These are phyloP conservation scores for Pyrrhia umbra DNA, from an alignment of 2,888 invertebrate genomes.

Conservation along the genomic window DNA sequence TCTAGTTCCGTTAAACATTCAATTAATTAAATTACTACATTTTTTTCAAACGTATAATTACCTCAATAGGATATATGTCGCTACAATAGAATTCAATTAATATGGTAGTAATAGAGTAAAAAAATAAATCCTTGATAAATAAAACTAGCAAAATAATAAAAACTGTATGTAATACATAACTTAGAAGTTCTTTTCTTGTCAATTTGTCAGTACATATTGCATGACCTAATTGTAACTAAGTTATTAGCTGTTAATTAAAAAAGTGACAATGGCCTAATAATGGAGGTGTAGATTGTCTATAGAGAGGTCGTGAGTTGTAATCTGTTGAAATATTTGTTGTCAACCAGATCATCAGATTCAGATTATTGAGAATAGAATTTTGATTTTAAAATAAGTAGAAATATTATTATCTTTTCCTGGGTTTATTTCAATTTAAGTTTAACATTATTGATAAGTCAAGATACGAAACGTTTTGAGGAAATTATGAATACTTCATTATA, in stretches of 20 bases:
- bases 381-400: neutral
- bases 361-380: neutral
- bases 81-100: constrained; percentile 52
- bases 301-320: constrained; percentile 15
- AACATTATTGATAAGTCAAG: too few relatives aligned
- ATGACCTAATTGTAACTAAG: constrained; percentile 43
- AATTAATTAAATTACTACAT: constrained; percentile 35
- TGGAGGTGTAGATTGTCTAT: neutral
- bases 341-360: constrained; percentile 1
- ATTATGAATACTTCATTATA: constrained; percentile 38
- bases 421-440: too few relatives aligned
- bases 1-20: constrained; percentile 31
- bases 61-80: constrained; percentile 45
- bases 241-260: constrained; percentile 39
- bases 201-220: constrained; percentile 30
- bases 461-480: constrained; percentile 1
- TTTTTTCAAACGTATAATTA: constrained; percentile 36
- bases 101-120: constrained; percentile 14
- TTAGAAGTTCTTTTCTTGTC: constrained; percentile 31
- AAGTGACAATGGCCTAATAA: constrained; percentile 27
- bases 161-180: constrained; percentile 11
- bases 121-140: constrained; percentile 36
- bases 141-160: constrained; percentile 13
- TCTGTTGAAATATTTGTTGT: neutral
- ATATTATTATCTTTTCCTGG: too few relatives aligned